A percentile compares a stretch with the other conserved stretches of the same genome.
Evolutionary conservation across 2,113 vertebrate genomes (phyloP).

Genomic region (Myrmecobius fasciatus): DNA sequence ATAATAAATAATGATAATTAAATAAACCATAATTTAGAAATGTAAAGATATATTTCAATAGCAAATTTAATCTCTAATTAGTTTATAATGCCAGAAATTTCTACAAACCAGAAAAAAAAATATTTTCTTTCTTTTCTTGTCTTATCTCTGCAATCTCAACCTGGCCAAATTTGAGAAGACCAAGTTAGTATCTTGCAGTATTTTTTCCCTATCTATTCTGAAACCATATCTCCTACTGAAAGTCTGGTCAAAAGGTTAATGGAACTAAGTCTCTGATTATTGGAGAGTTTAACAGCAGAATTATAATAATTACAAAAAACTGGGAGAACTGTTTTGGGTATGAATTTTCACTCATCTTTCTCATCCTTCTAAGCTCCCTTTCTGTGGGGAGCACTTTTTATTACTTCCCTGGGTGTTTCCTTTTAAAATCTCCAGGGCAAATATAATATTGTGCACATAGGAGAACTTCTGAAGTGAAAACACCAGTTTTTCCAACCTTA

Average conservation of each 20-base stretch:
- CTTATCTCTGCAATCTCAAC: background rate
- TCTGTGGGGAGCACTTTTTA: background rate
- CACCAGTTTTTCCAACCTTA: background rate
- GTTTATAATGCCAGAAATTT: background rate
- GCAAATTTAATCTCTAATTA: background rate
- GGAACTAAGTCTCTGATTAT: background rate
- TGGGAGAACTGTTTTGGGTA: background rate
- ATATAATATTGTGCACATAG: background rate
- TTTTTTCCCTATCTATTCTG: background rate
- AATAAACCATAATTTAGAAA: background rate
- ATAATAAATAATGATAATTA: too few species aligned
- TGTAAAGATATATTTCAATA: background rate
- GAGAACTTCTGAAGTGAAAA: background rate
- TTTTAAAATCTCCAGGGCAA: background rate
- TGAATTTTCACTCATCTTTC: background rate
- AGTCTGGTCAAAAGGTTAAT: background rate
- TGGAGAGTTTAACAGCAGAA: background rate
- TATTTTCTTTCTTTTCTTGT: background rate
- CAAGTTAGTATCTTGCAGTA: background rate
- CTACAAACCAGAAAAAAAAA: background rate
- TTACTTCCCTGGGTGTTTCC: background rate
- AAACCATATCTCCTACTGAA: background rate
- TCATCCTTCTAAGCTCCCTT: background rate
- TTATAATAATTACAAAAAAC: background rate
- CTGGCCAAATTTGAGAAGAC: background rate